These are phyloP conservation scores for Cyprinodon brontotheroides DNA, from an alignment of 2,113 vertebrate species.

Conservation along the genomic window DNA sequence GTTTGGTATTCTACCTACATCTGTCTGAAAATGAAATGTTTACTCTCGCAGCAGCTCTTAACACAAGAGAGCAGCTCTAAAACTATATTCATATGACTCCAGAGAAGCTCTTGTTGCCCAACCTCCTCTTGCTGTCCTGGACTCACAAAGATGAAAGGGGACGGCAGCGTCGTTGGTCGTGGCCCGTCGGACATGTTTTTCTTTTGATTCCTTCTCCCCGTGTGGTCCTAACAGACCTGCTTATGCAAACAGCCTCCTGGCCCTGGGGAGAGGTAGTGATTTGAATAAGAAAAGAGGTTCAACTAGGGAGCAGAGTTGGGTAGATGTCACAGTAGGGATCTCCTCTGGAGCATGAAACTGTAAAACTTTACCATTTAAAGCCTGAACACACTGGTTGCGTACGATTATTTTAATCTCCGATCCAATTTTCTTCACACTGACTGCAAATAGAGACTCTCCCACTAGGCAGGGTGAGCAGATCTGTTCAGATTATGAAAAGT, in stretches of 20 bases:
- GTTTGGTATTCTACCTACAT: too few relatives aligned
- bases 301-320: slow-evolving; percentile 17
- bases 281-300: slow-evolving; percentile 14
- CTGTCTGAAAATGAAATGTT: slow-evolving; percentile 33
- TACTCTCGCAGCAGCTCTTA: slow-evolving; percentile 33
- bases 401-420: too few relatives aligned
- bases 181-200: slow-evolving; percentile 64
- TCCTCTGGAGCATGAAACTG: slow-evolving; percentile 2
- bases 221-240: slow-evolving; percentile 62
- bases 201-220: slow-evolving; percentile 62
- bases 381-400: too few relatives aligned
- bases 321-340: slow-evolving; percentile 8
- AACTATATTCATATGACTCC: slow-evolving; percentile 4
- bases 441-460: too few relatives aligned
- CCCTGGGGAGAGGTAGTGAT: slow-evolving; percentile 21
- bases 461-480: too few relatives aligned
- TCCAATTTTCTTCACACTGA: too few relatives aligned
- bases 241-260: slow-evolving; percentile 69
- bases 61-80: slow-evolving; percentile 54
- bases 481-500: too few relatives aligned
- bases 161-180: slow-evolving; percentile 47
- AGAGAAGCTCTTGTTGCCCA: slow-evolving; percentile 11
- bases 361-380: neutral
- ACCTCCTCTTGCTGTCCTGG: slow-evolving; percentile 1
- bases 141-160: slow-evolving; percentile 49